A percentile compares a stretch with the other conserved stretches of the same genome.
These are phyloP conservation scores for Napeogenes inachia DNA, from an alignment of 2,888 invertebrate genomes.

Conservation along the genomic window DNA sequence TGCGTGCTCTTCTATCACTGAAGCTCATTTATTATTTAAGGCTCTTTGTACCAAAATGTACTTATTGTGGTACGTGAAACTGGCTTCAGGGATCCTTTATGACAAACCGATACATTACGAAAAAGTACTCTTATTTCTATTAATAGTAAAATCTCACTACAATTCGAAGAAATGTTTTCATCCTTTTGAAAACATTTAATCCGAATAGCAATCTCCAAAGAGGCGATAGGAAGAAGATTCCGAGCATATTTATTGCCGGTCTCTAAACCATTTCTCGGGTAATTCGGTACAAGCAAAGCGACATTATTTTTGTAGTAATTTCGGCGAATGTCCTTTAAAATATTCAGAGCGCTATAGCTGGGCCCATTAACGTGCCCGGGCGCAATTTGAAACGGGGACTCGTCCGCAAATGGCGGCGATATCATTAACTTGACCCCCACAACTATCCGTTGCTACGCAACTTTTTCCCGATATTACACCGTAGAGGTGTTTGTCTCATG, in stretches of 20 bases:
- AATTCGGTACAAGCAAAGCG: constrained; percentile 74
- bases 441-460: constrained; percentile 68
- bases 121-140: constrained; percentile 17
- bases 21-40: constrained; percentile 70
- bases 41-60: constrained; percentile 53
- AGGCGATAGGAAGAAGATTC: constrained; percentile 70
- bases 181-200: constrained; percentile 57
- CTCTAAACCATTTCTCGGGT: constrained; percentile 73
- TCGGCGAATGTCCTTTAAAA: constrained; percentile 76
- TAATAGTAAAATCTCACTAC: constrained; percentile 20
- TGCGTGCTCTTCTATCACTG: constrained; percentile 57
- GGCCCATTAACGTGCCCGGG: constrained; percentile 73
- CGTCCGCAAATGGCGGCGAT: constrained; percentile 75
- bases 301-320: constrained; percentile 78
- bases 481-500: constrained; percentile 58
- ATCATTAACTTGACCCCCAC: constrained; percentile 75
- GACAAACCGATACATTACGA: constrained; percentile 40
- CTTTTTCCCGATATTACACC: constrained; percentile 73
- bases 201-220: constrained; percentile 67
- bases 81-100: constrained; percentile 50
- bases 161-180: constrained; percentile 23
- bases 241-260: constrained; percentile 71
- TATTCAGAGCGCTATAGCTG: constrained; percentile 74
- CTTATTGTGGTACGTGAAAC: constrained; percentile 52
- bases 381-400: constrained; percentile 69